Conservation (phyloP, 2,797 vertebrate species). For the Cichlasoma orientale region DNA sequence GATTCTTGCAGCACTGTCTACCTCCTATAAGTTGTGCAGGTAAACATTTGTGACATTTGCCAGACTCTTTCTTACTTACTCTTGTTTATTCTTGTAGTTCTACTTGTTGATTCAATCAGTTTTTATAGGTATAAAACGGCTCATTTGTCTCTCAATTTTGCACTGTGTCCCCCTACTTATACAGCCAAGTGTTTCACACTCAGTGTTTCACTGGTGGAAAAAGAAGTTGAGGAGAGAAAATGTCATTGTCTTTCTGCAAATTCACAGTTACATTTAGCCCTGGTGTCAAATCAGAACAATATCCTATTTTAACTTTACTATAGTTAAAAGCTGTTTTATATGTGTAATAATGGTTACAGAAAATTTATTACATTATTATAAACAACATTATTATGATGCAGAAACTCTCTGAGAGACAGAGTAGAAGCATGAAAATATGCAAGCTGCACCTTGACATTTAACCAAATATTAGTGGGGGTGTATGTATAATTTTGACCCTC, state of each 20-base stretch:
- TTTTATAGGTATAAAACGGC: neutral
- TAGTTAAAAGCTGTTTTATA: neutral
- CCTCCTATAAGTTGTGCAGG: no score
- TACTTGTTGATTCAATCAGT: neutral
- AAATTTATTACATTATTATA: no score
- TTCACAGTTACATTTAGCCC: neutral
- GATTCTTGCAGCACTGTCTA: no score
- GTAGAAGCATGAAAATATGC: no score
- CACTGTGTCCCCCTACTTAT: neutral
- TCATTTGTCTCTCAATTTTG: neutral
- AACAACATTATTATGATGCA: no score
- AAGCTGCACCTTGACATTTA: no score
- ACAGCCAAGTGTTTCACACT: neutral
- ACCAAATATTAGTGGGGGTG: no score
- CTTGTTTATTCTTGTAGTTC: neutral
- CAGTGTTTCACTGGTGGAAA: neutral
- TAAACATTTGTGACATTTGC: no score
- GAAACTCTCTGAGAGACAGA: no score
- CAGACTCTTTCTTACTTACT: neutral
- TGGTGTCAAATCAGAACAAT: neutral
- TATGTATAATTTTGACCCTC: no score
- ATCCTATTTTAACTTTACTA: neutral
- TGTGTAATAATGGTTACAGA: neutral
- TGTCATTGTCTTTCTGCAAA: neutral
- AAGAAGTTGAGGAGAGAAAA: neutral